phyloP scores from a whole-genome alignment of 2,888 invertebrate species.

The Ephialtes manifestator region DNA sequence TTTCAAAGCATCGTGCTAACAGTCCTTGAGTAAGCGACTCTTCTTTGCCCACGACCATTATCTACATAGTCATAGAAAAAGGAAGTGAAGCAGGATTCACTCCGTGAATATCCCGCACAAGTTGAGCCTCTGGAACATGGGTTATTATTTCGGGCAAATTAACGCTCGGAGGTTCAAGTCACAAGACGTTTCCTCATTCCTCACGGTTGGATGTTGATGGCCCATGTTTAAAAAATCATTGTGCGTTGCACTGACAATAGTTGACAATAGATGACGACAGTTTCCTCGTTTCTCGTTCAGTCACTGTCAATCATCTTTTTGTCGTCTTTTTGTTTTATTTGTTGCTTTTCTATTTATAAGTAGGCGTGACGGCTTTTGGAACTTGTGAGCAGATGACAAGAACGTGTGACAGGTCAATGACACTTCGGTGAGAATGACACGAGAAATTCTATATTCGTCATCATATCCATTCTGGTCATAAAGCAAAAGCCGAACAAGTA shows the following conservation, averaged over 20 bases:
- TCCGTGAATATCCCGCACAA: not conserved
- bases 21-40: not conserved
- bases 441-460: too few species aligned
- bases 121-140: slow-evolving; percentile 13
- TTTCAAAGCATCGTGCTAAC: not conserved
- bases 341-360: not conserved
- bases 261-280: slow-evolving; percentile 46
- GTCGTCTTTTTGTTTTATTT: not conserved
- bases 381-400: not conserved
- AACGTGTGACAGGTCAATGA: slow-evolving; percentile 12
- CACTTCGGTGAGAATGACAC: not conserved
- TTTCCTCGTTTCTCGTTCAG: slow-evolving; percentile 41
- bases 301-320: not conserved
- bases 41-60: not conserved
- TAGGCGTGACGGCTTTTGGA: not conserved
- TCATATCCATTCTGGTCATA: not conserved
- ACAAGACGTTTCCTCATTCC: slow-evolving; percentile 42
- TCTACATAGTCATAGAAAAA: not conserved
- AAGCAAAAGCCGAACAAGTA: not conserved
- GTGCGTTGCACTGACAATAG: slow-evolving; percentile 36
- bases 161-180: slow-evolving; percentile 23
- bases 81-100: slow-evolving; percentile 22
- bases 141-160: slow-evolving; percentile 66
- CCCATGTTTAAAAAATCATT: slow-evolving; percentile 20
- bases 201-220: slow-evolving; percentile 21